Evolutionary conservation across 35 echinoderm and acorn worm genomes (phyloP), one percentile per base, ranked within the genome.

Genomic region (Apostichopus californicus): DNA sequence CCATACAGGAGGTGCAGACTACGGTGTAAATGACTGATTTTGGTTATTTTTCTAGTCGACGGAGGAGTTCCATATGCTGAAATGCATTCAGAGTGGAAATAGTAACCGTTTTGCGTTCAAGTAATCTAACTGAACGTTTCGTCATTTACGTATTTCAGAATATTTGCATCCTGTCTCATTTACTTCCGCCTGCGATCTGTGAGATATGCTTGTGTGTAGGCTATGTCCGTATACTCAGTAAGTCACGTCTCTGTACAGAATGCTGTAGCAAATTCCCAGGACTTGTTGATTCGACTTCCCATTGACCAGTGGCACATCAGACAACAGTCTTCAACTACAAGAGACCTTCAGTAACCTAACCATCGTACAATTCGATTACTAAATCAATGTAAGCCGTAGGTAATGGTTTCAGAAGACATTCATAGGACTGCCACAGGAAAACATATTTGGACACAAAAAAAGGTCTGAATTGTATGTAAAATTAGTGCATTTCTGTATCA

Each of bases 171-270:
- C 71, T 75, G 71, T 18, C 71, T 75, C n/a, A 9, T 75, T 22
- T 75, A 75, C 71, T 75, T 75, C 71, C 71, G 71, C 71, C 71
- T 75, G 71, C 17, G 20, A 75, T 75, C 71, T 75, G 71, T 75
- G 71, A 75, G 17, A 13, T 7, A 18, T 24, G 71, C 71, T 7
- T 22, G 15, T 75, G 71, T 75, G 71, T 75, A 75, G 20, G 17
- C 17, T 18, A 18, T 20, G n/a, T n/a, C 17, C 6, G 7, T 6
- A 75, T 6, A 75, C 71, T 75, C 71, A 75, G 6, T 2, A 22
- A 75, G 71, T 75, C 11, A 14, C 7, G 71, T 75, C 71, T 68
- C 11, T 68, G 34, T 68, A 68, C 64, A 75, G 71, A 75, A 75
- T 13, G 14, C 71, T 75, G 71, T 75, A 18, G 71, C 71, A 20